A percentile compares a stretch with the other conserved stretches of the same genome.
phyloP scores from a whole-genome alignment of 1,140 invertebrate species.

The Anastrepha ludens region DNA sequence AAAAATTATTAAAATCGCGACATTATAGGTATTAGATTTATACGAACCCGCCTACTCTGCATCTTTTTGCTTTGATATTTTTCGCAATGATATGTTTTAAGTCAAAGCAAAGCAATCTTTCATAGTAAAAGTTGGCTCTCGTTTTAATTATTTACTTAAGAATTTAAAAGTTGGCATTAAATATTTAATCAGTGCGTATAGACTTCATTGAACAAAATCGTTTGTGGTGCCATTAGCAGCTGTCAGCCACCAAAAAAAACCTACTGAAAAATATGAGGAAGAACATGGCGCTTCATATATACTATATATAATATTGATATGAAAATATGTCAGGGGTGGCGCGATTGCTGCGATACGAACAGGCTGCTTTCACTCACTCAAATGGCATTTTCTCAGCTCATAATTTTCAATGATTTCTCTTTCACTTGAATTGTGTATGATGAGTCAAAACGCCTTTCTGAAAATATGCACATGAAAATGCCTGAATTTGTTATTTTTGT shows the following conservation, averaged over 20 bases:
- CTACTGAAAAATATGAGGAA: background rate
- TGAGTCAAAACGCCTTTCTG: background rate
- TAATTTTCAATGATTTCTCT: slow-evolving; percentile 10
- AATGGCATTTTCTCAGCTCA: background rate
- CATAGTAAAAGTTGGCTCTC: background rate
- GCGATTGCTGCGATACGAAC: background rate
- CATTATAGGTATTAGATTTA: background rate
- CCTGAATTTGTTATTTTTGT: slow-evolving; percentile 35
- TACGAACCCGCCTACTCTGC: background rate
- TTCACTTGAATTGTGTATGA: background rate
- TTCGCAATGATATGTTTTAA: background rate
- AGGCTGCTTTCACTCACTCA: background rate
- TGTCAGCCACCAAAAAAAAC: background rate
- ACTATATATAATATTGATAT: too few species aligned
- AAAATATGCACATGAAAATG: background rate
- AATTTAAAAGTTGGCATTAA: slow-evolving; percentile 25
- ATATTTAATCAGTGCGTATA: background rate
- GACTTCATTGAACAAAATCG: background rate
- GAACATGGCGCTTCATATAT: background rate
- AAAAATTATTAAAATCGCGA: background rate
- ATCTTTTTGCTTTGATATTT: too few species aligned
- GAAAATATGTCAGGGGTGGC: background rate
- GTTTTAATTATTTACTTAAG: slow-evolving; percentile 16
- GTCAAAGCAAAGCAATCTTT: background rate
- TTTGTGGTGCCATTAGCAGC: slow-evolving; percentile 3